Evolutionary conservation across 2,888 invertebrate species (phyloP), one percentile per base, ranked within the genome.

Genomic region (Zygothrica quintamaculata): DNA sequence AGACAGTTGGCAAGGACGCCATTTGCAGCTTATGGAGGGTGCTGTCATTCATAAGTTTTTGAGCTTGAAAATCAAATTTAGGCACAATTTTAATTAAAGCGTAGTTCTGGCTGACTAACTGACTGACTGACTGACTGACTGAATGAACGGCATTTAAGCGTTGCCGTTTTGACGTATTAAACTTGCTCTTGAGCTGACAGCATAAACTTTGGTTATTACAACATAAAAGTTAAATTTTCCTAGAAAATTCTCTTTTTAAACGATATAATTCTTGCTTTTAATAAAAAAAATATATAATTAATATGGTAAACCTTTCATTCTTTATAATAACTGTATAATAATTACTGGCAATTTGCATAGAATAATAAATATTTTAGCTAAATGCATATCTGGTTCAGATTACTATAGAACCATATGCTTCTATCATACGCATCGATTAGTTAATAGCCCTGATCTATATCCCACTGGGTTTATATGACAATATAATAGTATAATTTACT

Each of bases 61-160:
- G 42, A 50, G 57, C 43, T 59, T 42, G 46, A 25, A 58, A 60
- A 40, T 62, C 12, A 58, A 62, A 66, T 57, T 62, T 60, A 64
- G 65, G 67, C 65, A 60, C 53, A 77, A 69, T 80, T 84, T 67
- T 84, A 84, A 86, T 84, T 72, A 84, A 86, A 77, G 66, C 72
- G 70, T 72, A 74, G 46, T 50, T 31, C 16, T 46, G 43, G 44
- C 31, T 67, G 29, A 44, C 7, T 29, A 47, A 39, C 16, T 46
- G 42, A 40, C 56, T 43, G 8, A 22, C 44, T 44, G 6, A 15
- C 48, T 43, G 47, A 18, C 11, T 16, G 5, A 22, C 44, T 26
- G 25, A 9, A 22, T 36, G 53, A 34, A 8, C 56, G 56, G 31
- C 74, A 47, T 64, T 52, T 33, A 64, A 42, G 55, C 62, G 25